Evolutionary conservation across 1,140 invertebrate genomes (phyloP).

Genomic region (Acyrthosiphon pisum): DNA sequence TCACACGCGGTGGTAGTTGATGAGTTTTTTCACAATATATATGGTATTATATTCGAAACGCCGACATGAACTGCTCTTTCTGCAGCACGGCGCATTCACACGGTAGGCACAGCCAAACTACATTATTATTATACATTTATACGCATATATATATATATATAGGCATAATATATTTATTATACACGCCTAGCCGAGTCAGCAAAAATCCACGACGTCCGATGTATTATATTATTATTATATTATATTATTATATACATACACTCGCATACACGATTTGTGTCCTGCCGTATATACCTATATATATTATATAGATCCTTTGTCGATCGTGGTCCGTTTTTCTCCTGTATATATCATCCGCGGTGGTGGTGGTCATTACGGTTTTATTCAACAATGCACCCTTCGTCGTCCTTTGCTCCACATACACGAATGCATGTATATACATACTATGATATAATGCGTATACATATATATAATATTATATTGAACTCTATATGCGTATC

Average conservation of each 20-base stretch:
- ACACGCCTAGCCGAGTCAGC: not conserved
- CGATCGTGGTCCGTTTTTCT: not conserved
- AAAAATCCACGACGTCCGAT: not conserved
- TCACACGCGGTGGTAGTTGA: not conserved
- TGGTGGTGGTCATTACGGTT: not conserved
- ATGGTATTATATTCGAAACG: not conserved
- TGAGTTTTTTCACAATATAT: not conserved
- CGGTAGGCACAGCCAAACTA: not conserved
- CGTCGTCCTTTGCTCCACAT: not conserved
- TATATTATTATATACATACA: not conserved
- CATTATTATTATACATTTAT: no score
- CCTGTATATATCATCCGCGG: no score
- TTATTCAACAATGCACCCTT: conserved; percentile 8
- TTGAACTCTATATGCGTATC: not conserved
- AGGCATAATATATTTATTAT: not conserved
- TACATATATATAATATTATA: not conserved
- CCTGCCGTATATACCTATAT: not conserved
- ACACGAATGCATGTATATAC: not conserved
- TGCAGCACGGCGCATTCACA: not conserved
- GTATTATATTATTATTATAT: not conserved
- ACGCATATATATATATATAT: not conserved
- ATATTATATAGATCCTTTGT: not conserved
- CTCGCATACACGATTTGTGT: not conserved
- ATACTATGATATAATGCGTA: no score
- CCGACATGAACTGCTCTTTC: not conserved